Evolutionary conservation across 1,140 invertebrate genomes (phyloP).

Genomic region (Leptestheria dahalacensis): DNA sequence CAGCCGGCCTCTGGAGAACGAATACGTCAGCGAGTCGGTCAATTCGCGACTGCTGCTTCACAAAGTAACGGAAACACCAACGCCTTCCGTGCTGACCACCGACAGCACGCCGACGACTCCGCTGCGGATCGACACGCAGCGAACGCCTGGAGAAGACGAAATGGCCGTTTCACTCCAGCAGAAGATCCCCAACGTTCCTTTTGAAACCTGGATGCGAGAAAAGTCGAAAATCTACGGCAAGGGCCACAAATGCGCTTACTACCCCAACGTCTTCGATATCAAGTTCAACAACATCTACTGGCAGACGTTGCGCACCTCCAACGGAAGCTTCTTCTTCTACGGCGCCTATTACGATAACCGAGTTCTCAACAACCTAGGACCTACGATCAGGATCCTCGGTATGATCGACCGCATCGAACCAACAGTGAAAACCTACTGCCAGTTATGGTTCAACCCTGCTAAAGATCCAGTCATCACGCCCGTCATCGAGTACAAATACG

Average conservation of each 20-base stretch:
- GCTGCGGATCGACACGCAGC: neutral
- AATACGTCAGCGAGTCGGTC: conserved; percentile 15
- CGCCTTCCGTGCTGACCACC: conserved; percentile 44
- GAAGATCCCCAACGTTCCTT: conserved; percentile 53
- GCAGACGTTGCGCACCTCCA: conserved; percentile 57
- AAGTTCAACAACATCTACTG: conserved; percentile 64
- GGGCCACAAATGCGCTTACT: conserved; percentile 50
- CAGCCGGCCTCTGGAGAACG: conserved; percentile 4
- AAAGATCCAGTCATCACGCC: conserved; percentile 55
- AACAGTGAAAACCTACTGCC: conserved; percentile 62
- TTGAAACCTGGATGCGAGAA: conserved; percentile 59
- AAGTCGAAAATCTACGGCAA: conserved; percentile 56
- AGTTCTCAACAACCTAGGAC: conserved; percentile 54
- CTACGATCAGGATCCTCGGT: conserved; percentile 66
- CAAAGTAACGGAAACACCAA: conserved; percentile 23
- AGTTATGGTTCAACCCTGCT: conserved; percentile 75
- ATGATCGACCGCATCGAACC: conserved; percentile 82
- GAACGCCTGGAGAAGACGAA: conserved; percentile 1
- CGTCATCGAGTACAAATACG: conserved; percentile 76
- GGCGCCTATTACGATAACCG: conserved; percentile 76
- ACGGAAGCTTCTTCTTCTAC: conserved; percentile 75
- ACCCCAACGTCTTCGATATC: conserved; percentile 70
- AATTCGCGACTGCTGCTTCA: conserved; percentile 24
- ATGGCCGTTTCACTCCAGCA: neutral
- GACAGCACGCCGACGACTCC: conserved; percentile 43